Evolutionary conservation across 2,797 vertebrate species (phyloP).

Genomic region (Geotrypetes seraphini): DNA sequence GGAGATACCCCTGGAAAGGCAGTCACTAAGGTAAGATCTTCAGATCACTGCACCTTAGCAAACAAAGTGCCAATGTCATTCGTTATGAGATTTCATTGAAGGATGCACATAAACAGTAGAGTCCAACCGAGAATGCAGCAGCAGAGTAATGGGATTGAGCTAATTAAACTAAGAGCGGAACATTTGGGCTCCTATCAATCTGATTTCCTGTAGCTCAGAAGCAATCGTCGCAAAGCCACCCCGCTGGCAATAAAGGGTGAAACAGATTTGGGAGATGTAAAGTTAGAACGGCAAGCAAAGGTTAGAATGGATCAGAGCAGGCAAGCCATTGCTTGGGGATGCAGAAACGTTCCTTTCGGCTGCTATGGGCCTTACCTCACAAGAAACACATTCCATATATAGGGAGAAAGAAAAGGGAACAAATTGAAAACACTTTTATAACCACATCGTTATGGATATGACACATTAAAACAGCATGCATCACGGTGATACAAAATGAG

Average conservation of each 20-base stretch:
- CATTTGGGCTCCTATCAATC: background rate
- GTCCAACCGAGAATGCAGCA: too few species aligned
- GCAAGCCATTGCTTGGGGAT: conserved; percentile 31
- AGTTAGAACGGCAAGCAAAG: conserved; percentile 34
- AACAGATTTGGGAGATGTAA: conserved; percentile 33
- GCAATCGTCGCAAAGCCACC: conserved; percentile 25
- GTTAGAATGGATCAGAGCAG: conserved; percentile 38
- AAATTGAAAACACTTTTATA: conserved; percentile 59
- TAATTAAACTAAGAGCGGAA: conserved; percentile 12
- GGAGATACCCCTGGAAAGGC: too few species aligned
- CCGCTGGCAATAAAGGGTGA: conserved; percentile 24
- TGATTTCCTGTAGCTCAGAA: conserved; percentile 30
- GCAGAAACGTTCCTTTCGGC: conserved; percentile 42
- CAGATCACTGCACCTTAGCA: too few species aligned
- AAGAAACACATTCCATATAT: conserved; percentile 68
- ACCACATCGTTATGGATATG: conserved; percentile 46
- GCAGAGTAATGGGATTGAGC: conserved; percentile 30
- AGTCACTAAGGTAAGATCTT: too few species aligned
- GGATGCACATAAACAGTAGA: too few species aligned
- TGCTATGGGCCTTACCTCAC: conserved; percentile 67
- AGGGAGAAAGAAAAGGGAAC: conserved; percentile 53
- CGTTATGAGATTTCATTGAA: too few species aligned
- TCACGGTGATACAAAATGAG: conserved; percentile 34
- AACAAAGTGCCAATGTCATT: too few species aligned
- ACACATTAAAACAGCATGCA: conserved; percentile 42